Evolutionary conservation across 1,140 invertebrate species (phyloP), one percentile per base, ranked within the genome.

Genomic region (Ctenoplectra terminalis): DNA sequence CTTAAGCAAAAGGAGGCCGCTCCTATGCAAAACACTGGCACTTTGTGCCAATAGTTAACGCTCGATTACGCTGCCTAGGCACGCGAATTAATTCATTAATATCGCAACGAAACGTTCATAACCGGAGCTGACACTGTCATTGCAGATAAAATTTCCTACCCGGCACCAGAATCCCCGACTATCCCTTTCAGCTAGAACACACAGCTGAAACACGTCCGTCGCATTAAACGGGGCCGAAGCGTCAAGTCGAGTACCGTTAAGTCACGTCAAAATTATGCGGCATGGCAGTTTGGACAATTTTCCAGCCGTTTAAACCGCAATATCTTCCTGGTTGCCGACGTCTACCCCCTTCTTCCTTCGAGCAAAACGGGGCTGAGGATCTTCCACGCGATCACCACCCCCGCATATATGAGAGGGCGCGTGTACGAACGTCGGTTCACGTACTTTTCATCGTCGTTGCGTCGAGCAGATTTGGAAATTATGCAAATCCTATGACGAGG

Each of bases 281-380:
- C 86, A 83, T 78, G 89, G 85, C 67, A 86, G 89, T 92, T 92
- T 91, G 90, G 90, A 91, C 90, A 91, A 93, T 93, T 93, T 92
- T 92, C 90, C 91, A 81, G 87, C 82, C 90, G 89, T 89, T 92
- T 92, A 87, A 91, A 86, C 85, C 81, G 81, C 84, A 89, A 90
- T 89, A 88, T 89, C 88, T 88, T 86, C 60, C 74, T 50, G 48
- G 40, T 56, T 80, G 29, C 66, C 48, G 54, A 67, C 77, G 54
- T 54, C 67, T 64, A 29, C 15, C 56, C 64, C 46, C 34, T 52
- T n/a, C n/a, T 31, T 56, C 48, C 58, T 52, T 37, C 29, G 48
- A 31, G n/a, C 3, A 52, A 0, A 60, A 64, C 69, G 63, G 61
- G 52, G 34, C 13, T 40, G 83, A 64, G 43, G 75, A 81, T 69